phyloP scores from a whole-genome alignment of 1,140 invertebrate genomes.

The Musca domestica region DNA sequence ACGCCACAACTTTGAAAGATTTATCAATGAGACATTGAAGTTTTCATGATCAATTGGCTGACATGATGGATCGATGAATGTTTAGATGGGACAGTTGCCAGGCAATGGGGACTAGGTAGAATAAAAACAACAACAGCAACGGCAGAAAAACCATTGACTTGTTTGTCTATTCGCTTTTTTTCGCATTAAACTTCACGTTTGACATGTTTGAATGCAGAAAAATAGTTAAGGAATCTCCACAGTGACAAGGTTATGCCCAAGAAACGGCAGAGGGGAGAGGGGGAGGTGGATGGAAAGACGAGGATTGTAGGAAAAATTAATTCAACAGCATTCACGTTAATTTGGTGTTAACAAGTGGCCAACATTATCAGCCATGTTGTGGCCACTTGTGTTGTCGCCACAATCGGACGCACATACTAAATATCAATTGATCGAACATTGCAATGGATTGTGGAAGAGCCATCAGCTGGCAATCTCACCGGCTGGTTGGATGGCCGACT shows the following conservation, averaged over 20 bases:
- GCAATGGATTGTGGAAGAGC: background rate
- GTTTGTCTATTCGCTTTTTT: conserved; percentile 6
- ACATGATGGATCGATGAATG: conserved; percentile 12
- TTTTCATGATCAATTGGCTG: conserved; percentile 18
- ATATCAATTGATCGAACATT: background rate
- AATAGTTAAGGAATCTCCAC: too few relatives aligned
- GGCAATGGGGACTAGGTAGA: background rate
- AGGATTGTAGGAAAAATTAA: conserved; percentile 1
- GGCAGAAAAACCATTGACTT: background rate
- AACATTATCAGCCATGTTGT: conserved; percentile 19
- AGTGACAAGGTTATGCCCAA: too few relatives aligned
- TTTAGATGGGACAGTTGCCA: background rate
- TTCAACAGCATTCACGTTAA: conserved; percentile 21
- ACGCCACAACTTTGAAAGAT: conserved; percentile 9
- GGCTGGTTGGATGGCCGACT: too few relatives aligned
- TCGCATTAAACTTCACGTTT: too few relatives aligned
- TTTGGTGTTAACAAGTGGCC: conserved; percentile 22
- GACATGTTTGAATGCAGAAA: too few relatives aligned
- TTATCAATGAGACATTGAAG: conserved; percentile 17
- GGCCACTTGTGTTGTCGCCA: background rate
- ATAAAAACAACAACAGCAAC: background rate
- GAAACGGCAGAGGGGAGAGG: too few relatives aligned
- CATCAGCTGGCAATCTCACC: too few relatives aligned
- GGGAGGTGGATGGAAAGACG: too few relatives aligned
- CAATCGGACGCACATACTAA: background rate